phyloP scores from a whole-genome alignment of 2,888 invertebrate genomes.

The Saturnia japonica region DNA sequence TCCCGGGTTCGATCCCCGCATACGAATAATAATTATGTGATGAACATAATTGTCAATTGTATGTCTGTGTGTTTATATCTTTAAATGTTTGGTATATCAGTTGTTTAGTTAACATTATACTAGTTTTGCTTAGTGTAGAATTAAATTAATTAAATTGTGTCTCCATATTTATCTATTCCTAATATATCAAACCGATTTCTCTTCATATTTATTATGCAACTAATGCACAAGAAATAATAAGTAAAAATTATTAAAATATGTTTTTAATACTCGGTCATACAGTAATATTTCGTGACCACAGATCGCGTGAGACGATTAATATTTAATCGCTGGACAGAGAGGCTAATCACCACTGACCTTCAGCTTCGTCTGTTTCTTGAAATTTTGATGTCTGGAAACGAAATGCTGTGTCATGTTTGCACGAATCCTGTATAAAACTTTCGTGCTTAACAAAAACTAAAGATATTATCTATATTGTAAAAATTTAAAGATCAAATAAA shows the following conservation, averaged over 20 bases:
- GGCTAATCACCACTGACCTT: constrained; percentile 24
- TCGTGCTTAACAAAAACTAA: not conserved
- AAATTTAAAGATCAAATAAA: not conserved
- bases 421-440: not conserved
- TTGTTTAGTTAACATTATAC: no score
- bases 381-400: constrained; percentile 19
- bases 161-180: no score
- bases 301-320: constrained; percentile 6
- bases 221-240: not conserved
- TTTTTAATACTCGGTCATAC: not conserved
- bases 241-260: not conserved
- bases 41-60: no score
- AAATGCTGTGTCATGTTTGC: constrained; percentile 5
- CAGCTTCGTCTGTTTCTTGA: constrained; percentile 17
- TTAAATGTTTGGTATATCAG: no score
- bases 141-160: no score
- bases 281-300: not conserved
- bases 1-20: no score
- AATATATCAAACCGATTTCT: no score
- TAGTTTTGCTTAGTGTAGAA: no score
- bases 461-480: not conserved
- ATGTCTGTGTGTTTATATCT: no score
- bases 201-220: no score
- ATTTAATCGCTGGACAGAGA: constrained; percentile 5
- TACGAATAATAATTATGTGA: no score